Evolutionary conservation across 2,113 vertebrate genomes (phyloP).

Genomic region (Erythrolamprus reginae): DNA sequence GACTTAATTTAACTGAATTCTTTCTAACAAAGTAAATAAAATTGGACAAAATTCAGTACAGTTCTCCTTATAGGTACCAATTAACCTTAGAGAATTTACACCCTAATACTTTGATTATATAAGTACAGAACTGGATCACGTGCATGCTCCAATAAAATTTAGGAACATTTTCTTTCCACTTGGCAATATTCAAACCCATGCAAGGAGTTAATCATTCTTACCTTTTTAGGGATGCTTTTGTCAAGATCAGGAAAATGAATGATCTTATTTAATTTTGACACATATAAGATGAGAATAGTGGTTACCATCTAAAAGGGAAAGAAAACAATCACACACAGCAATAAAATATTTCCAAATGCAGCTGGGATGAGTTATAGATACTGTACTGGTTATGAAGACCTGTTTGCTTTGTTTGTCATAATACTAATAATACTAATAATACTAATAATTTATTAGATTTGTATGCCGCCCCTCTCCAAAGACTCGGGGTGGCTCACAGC

Average conservation of each 20-base stretch:
- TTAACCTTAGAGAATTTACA: neutral
- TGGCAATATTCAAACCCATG: neutral
- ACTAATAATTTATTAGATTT: no score
- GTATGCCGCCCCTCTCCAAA: no score
- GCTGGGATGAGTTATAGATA: neutral
- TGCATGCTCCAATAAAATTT: neutral
- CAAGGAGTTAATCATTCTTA: constrained; percentile 50
- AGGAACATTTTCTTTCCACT: neutral
- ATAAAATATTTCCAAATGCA: neutral
- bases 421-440: no score
- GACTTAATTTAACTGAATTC: neutral
- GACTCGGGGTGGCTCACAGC: no score
- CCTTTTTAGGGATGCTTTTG: constrained; percentile 71
- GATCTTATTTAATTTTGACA: constrained; percentile 69
- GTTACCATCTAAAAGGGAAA: constrained; percentile 67
- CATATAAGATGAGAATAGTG: constrained; percentile 73
- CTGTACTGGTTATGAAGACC: neutral
- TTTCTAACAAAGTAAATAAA: neutral
- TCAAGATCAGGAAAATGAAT: constrained; percentile 78
- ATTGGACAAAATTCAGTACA: neutral
- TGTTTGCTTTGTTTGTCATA: neutral
- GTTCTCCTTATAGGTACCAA: neutral
- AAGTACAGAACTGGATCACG: neutral
- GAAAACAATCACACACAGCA: neutral
- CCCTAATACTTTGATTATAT: neutral